phyloP scores from a whole-genome alignment of 2,797 vertebrate species.

The Trichosurus vulpecula region DNA sequence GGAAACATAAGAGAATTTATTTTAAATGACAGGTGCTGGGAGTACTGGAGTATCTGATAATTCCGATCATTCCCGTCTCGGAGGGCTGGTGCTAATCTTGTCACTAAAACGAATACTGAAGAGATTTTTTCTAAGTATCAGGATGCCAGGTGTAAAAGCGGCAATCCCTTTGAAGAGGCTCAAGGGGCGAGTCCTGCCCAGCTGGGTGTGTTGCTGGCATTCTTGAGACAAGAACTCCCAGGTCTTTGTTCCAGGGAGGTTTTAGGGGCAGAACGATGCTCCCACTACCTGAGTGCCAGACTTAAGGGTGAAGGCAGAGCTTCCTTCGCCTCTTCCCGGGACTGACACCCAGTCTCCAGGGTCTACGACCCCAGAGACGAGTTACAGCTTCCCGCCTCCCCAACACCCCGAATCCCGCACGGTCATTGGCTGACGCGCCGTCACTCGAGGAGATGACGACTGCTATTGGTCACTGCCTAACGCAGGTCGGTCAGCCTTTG shows the following conservation, averaged over 20 bases:
- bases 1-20: background rate
- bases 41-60: background rate
- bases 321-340: background rate
- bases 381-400: constrained; percentile 44
- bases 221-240: background rate
- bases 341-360: background rate
- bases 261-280: background rate
- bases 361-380: background rate
- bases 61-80: background rate
- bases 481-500: constrained; percentile 43
- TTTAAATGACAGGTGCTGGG: background rate
- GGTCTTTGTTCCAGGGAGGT: background rate
- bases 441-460: constrained; percentile 46
- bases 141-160: background rate
- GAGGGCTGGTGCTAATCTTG: background rate
- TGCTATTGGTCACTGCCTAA: constrained; percentile 68
- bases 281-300: constrained; percentile 8
- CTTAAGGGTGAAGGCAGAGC: background rate
- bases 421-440: constrained; percentile 52
- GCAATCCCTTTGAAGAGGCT: background rate
- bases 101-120: background rate
- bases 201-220: background rate
- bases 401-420: background rate
- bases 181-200: background rate
- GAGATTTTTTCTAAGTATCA: background rate